Evolutionary conservation across 1,140 invertebrate genomes (phyloP).

Genomic region (Drosophila takahashii): DNA sequence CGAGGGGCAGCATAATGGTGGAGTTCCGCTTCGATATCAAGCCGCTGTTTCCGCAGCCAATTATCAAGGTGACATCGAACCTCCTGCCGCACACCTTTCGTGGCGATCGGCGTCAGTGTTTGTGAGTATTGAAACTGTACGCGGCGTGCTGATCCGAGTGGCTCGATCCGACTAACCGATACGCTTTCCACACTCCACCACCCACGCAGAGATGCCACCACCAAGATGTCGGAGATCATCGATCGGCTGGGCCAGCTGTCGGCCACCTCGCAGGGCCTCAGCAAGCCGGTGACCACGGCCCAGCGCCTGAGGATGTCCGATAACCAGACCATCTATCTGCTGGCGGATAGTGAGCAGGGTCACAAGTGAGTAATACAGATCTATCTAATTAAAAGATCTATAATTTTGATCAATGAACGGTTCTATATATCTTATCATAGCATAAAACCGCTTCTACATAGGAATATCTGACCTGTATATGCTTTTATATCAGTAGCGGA

Average conservation of each 20-base stretch:
- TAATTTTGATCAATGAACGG: no score
- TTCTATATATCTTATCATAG: no score
- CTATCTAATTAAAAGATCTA: no score
- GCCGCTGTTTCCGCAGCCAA: constrained; percentile 86
- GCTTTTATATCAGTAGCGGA: no score
- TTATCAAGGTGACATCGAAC: constrained; percentile 87
- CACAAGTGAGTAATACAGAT: constrained; percentile 86
- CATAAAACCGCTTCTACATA: no score
- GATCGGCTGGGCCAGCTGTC: constrained; percentile 90
- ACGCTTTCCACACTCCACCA: constrained; percentile 65
- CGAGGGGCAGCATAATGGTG: constrained; percentile 83
- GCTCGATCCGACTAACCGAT: constrained; percentile 51
- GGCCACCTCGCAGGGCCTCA: constrained; percentile 90
- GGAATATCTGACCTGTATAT: no score
- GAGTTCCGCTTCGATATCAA: constrained; percentile 88
- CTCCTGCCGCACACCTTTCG: constrained; percentile 87
- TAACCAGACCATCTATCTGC: constrained; percentile 88
- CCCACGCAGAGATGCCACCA: constrained; percentile 87
- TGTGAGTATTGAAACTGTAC: constrained; percentile 86
- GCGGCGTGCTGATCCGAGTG: constrained; percentile 33
- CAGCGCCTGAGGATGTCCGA: constrained; percentile 89
- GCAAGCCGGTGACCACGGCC: constrained; percentile 89
- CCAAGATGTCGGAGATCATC: constrained; percentile 88
- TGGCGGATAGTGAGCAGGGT: constrained; percentile 87
- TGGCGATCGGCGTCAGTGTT: constrained; percentile 86